These are phyloP conservation scores for Fregata magnificens DNA, from an alignment of 2,113 vertebrate species.

Conservation along the genomic window DNA sequence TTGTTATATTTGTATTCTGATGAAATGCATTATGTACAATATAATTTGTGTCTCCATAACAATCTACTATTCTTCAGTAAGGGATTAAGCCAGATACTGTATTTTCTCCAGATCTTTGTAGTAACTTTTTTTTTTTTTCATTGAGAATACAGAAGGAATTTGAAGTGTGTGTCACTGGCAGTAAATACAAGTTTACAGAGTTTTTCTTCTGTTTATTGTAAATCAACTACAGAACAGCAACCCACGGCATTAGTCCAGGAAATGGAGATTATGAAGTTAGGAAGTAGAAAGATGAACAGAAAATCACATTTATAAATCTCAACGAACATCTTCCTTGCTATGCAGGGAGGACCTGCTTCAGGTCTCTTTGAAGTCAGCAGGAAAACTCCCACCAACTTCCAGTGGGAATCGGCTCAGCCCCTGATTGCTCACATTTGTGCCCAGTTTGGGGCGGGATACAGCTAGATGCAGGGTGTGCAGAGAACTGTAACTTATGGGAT, in stretches of 20 bases:
- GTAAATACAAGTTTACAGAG: constrained; percentile 41
- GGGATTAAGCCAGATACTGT: constrained; percentile 49
- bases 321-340: neutral
- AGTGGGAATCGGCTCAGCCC: neutral
- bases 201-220: constrained; percentile 60
- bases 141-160: constrained; percentile 31
- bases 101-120: constrained; percentile 3
- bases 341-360: neutral
- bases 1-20: constrained; percentile 71
- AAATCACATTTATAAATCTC: neutral
- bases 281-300: constrained; percentile 17
- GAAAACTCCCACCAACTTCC: neutral
- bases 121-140: neutral
- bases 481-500: neutral
- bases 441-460: neutral
- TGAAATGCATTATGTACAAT: constrained; percentile 69
- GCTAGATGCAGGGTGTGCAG: fast-evolving
- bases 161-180: constrained; percentile 38
- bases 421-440: neutral
- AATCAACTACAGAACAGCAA: constrained; percentile 52
- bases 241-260: constrained; percentile 26
- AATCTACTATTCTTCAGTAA: constrained; percentile 69
- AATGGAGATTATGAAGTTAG: constrained; percentile 44
- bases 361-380: neutral
- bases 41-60: constrained; percentile 65